These are phyloP conservation scores for Lochmaea crataegi DNA, from an alignment of 2,888 invertebrate genomes.

Conservation along the genomic window DNA sequence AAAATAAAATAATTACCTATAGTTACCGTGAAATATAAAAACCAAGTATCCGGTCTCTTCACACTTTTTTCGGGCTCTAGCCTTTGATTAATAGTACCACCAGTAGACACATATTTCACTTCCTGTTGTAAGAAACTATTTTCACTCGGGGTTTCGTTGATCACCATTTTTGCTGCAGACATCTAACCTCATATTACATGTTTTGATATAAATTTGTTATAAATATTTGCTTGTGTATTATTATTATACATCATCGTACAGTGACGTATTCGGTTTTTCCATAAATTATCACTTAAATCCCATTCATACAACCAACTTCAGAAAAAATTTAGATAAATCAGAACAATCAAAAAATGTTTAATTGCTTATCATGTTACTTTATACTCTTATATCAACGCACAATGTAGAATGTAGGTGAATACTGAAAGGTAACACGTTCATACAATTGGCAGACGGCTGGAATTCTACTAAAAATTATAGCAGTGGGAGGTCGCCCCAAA, in stretches of 20 bases:
- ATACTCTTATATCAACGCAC: neutral
- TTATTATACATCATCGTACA: neutral
- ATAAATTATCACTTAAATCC: neutral
- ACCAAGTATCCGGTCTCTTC: conserved; percentile 11
- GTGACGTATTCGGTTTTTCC: conserved; percentile 6
- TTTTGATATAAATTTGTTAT: neutral
- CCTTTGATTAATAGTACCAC: neutral
- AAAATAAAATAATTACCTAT: conserved; percentile 17
- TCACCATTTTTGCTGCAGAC: conserved; percentile 2
- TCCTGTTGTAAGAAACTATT: neutral
- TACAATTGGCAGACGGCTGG: neutral
- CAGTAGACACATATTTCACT: neutral
- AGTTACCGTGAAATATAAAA: conserved; percentile 13
- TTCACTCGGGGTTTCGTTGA: neutral
- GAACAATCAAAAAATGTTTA: neutral
- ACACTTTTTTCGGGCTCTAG: neutral
- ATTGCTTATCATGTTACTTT: neutral
- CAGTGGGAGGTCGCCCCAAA: neutral
- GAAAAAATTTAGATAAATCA: neutral
- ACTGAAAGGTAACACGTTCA: neutral
- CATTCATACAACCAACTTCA: neutral
- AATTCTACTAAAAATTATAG: neutral
- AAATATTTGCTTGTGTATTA: neutral
- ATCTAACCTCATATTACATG: conserved; percentile 3
- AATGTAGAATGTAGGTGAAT: neutral